Evolutionary conservation across 2,888 invertebrate species (phyloP).

Genomic region (Junonia oenone): DNA sequence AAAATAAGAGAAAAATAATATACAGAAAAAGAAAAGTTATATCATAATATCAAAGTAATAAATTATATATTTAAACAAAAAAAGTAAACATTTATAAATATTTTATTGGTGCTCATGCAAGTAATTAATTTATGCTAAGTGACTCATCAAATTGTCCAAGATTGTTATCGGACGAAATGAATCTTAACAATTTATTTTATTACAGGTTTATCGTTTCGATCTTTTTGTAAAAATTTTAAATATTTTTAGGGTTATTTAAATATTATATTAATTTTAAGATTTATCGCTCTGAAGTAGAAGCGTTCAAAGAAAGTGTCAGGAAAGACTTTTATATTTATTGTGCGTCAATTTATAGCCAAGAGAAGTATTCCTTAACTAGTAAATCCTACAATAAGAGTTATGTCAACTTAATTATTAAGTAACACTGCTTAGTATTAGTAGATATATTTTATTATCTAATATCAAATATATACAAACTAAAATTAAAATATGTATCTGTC

Average conservation of each 20-base stretch:
- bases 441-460: no score
- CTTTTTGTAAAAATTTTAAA: constrained; percentile 13
- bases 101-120: background rate
- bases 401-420: no score
- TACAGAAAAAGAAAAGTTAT: background rate
- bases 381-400: no score
- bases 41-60: no score
- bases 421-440: no score
- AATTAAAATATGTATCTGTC: background rate
- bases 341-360: no score
- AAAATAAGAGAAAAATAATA: background rate
- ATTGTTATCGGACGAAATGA: constrained; percentile 22
- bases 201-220: constrained; percentile 10
- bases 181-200: constrained; percentile 26
- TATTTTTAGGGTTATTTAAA: constrained; percentile 1
- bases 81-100: background rate
- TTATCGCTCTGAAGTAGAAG: background rate
- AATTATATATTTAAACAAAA: background rate
- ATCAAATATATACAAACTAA: no score
- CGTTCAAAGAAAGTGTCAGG: background rate
- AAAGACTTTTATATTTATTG: background rate
- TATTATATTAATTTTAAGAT: background rate
- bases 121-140: constrained; percentile 20
- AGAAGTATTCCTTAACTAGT: no score
- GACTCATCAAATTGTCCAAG: constrained; percentile 17